These are phyloP conservation scores for Corythornis madagascariensis DNA, from an alignment of 2,113 vertebrate genomes.

Conservation along the genomic window DNA sequence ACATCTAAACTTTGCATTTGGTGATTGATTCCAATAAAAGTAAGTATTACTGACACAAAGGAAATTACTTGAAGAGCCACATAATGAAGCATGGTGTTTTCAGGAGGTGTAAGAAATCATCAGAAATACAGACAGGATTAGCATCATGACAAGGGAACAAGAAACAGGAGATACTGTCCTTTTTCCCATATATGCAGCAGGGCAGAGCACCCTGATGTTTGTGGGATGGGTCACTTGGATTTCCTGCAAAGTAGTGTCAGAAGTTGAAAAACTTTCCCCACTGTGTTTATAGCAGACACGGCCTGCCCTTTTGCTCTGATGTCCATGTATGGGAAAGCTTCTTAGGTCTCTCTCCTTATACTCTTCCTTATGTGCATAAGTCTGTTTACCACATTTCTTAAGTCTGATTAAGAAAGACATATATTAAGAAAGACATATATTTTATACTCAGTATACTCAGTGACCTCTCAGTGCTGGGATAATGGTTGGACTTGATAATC, in stretches of 20 bases:
- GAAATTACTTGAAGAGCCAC: background rate
- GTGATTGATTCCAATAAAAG: background rate
- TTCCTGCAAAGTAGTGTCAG: background rate
- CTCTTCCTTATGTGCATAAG: background rate
- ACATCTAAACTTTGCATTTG: background rate
- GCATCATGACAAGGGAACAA: background rate
- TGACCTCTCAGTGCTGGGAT: no score
- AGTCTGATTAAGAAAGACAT: background rate
- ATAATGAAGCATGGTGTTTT: background rate
- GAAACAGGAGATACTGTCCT: background rate
- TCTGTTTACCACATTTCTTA: background rate
- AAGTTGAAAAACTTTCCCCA: background rate
- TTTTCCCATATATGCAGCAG: background rate
- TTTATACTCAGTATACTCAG: background rate
- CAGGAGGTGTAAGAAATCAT: background rate
- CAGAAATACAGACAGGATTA: background rate
- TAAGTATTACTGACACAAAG: background rate
- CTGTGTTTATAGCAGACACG: background rate
- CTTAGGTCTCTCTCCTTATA: background rate
- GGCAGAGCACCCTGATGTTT: background rate
- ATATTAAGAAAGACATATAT: background rate
- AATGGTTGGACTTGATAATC: no score
- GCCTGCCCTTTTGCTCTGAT: background rate
- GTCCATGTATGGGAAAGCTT: background rate
- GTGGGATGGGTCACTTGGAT: background rate